Percentiles rank a stretch among this genome's conserved stretches.
phyloP scores from a whole-genome alignment of 2,797 vertebrate species.

The Bovichtus variegatus region DNA sequence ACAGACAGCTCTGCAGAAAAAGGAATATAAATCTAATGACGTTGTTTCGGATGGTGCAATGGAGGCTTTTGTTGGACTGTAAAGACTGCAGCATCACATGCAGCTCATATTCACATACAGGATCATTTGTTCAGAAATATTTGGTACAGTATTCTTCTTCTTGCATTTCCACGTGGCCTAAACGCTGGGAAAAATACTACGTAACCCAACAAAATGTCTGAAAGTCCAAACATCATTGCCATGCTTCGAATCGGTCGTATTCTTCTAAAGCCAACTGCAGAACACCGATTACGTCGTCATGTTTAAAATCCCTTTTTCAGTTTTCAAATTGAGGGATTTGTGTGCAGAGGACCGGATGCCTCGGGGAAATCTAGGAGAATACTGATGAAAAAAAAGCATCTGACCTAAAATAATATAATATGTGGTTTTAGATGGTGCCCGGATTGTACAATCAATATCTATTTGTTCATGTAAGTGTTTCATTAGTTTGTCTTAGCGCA shows the following conservation, averaged over 20 bases:
- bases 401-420: constrained; percentile 22
- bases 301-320: constrained; percentile 34
- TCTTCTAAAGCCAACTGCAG: not conserved
- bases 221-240: not conserved
- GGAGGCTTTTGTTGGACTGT: not conserved
- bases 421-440: not conserved
- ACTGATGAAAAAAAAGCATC: constrained; percentile 26
- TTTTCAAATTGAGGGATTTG: constrained; percentile 43
- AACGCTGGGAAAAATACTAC: constrained; percentile 15
- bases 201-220: not conserved
- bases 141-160: not conserved
- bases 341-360: constrained; percentile 17
- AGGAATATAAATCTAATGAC: not conserved
- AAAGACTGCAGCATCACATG: not conserved
- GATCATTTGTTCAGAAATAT: not conserved
- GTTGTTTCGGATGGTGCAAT: constrained; percentile 6
- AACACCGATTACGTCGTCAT: not conserved
- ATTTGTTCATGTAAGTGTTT: too few relatives aligned
- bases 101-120: not conserved
- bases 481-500: too few relatives aligned
- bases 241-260: not conserved
- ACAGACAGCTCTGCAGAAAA: constrained; percentile 21
- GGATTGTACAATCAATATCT: not conserved
- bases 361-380: constrained; percentile 19
- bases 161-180: not conserved